Conservation (phyloP, 2,888 invertebrate species). For the Spicauda simplicius region DNA sequence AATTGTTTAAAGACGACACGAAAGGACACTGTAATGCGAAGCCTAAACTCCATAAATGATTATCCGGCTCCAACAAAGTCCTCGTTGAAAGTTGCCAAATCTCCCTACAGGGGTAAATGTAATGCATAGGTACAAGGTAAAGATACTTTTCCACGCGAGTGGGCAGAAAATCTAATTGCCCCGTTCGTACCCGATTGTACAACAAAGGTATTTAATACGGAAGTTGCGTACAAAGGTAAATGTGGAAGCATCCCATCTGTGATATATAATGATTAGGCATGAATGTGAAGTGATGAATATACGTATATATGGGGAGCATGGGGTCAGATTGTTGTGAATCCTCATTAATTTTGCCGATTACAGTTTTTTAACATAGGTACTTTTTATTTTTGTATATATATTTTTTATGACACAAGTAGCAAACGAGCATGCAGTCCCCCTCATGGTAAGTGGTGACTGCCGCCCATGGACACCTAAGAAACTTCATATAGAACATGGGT, state of each 20-base stretch:
- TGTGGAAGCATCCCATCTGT: background rate
- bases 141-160: constrained; percentile 62
- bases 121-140: constrained; percentile 21
- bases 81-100: constrained; percentile 47
- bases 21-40: background rate
- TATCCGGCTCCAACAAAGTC: constrained; percentile 36
- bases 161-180: constrained; percentile 70
- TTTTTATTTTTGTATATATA: too few species aligned
- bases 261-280: too few species aligned
- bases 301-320: too few species aligned
- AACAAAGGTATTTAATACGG: constrained; percentile 51
- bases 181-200: constrained; percentile 41
- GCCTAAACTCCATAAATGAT: constrained; percentile 41
- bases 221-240: constrained; percentile 22
- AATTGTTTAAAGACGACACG: background rate
- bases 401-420: too few species aligned
- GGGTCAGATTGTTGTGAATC: too few species aligned
- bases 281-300: too few species aligned
- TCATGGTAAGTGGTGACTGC: too few species aligned
- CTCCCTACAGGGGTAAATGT: constrained; percentile 38
- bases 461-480: too few species aligned
- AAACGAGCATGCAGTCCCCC: too few species aligned
- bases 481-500: too few species aligned
- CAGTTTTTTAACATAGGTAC: too few species aligned
- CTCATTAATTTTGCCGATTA: too few species aligned